phyloP scores from a whole-genome alignment of 2,797 vertebrate genomes.

The Calcarius lapponicus region DNA sequence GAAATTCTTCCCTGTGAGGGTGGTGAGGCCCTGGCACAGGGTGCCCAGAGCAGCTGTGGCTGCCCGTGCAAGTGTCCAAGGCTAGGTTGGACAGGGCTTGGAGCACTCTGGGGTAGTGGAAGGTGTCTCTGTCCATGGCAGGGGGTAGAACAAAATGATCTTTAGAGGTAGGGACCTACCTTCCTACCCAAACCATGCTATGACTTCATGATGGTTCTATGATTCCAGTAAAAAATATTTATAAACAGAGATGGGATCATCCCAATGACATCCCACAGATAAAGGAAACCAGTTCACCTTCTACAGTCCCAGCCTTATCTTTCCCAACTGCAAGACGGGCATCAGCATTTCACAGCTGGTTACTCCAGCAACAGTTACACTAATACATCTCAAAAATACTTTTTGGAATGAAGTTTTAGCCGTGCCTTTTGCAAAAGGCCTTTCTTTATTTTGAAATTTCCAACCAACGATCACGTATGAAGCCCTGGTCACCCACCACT shows the following conservation, averaged over 20 bases:
- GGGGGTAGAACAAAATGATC: not conserved
- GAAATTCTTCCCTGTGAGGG: not conserved
- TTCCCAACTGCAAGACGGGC: not conserved
- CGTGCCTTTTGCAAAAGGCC: not conserved
- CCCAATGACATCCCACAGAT: not conserved
- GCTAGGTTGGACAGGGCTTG: fast-evolving
- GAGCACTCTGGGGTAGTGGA: fast-evolving
- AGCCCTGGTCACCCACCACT: not conserved
- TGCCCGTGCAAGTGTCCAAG: not conserved
- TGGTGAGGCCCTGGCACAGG: not conserved
- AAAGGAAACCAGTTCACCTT: not conserved
- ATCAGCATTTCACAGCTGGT: not conserved
- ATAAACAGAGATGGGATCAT: not conserved
- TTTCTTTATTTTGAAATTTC: not conserved
- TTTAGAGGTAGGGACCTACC: not conserved
- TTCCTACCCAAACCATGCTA: not conserved
- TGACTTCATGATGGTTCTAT: not conserved
- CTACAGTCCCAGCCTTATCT: not conserved
- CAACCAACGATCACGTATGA: fast-evolving
- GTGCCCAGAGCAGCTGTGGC: not conserved
- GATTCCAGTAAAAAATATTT: not conserved
- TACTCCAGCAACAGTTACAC: not conserved
- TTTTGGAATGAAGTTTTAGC: not conserved
- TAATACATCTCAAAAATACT: not conserved
- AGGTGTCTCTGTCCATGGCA: not conserved